Base-by-base conservation (phyloP, 2,113 vertebrate genomes). In the Lepisosteus oculatus region DNA sequence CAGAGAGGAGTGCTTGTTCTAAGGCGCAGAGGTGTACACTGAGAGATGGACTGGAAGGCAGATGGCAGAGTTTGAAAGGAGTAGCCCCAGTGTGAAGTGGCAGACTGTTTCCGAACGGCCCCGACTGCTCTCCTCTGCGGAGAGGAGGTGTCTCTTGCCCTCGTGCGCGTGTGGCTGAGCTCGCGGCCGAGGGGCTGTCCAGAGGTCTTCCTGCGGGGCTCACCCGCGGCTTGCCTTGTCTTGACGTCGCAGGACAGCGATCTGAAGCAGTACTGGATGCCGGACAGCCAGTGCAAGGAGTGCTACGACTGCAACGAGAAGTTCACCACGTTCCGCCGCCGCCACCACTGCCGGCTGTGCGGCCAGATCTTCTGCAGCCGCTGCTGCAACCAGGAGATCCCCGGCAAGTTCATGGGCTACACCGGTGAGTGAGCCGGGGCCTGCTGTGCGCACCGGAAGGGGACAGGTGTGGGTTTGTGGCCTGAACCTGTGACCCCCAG, bases 191-290 rank as follows among this genome's bases (percentile, higher is more conserved):
- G 47, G 4, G 9, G 47, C 47, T 51, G 47, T 1, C 29, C 29
- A 29, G 29, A 29, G 29, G 29, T 29, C 29, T 29, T 29, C 29
- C 29, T 29, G 29, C 29, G 29, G 29, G 29, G 29, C 29, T 29
- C 29, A 29, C 1, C 29, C 29, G 29, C 59, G 12, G 15, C 8
- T 3, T 51, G 3, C 64, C 71, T 12, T 66, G 17, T 17, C 15
- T 17, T 17, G 15, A 17, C 51, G 47, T 44, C 77, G 0, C 68
- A 99, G 97, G 96, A 99, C 84, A 98, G 96, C 73, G 97, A 99
- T 78, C 85, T 99, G 87, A 99, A 99, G 85, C 97, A 99, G 71
- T 99, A 99, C 85, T 99, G 97, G 97, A 99, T 99, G 97, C 97
- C 97, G 3, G 97, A 99, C 74, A 99, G 96, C 83, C 97, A 99